A percentile compares a stretch with the other conserved stretches of the same genome.
phyloP scores from a whole-genome alignment of 2,888 invertebrate species.

The Parnassius apollo region DNA sequence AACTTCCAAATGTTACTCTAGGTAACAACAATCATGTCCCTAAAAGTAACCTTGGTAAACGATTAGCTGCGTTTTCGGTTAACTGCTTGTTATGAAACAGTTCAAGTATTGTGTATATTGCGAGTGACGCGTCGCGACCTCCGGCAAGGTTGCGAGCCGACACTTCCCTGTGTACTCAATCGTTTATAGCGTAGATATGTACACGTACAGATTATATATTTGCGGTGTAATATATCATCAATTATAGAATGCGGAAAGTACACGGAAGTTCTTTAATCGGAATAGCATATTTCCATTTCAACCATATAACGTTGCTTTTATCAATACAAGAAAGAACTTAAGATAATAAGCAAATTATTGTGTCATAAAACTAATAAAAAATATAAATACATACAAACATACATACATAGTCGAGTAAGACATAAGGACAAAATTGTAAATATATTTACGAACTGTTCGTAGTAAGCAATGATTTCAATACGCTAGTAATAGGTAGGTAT shows the following conservation, averaged over 20 bases:
- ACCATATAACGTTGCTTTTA: too few relatives aligned
- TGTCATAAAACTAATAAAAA: too few relatives aligned
- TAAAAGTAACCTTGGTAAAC: neutral
- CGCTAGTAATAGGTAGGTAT: too few relatives aligned
- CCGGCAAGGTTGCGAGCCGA: slow-evolving; percentile 70
- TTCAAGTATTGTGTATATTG: slow-evolving; percentile 63
- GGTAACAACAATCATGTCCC: neutral
- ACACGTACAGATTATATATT: slow-evolving; percentile 40
- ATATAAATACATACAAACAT: too few relatives aligned
- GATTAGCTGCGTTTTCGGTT: neutral
- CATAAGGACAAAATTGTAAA: too few relatives aligned
- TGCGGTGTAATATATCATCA: slow-evolving; percentile 11
- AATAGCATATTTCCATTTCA: slow-evolving; percentile 7
- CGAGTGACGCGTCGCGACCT: slow-evolving; percentile 73
- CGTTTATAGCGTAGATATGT: slow-evolving; percentile 57
- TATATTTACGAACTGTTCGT: too few relatives aligned
- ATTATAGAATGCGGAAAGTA: slow-evolving; percentile 15
- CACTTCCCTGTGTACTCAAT: slow-evolving; percentile 76
- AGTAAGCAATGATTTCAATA: too few relatives aligned
- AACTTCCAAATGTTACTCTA: slow-evolving; percentile 12
- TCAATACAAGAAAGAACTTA: too few relatives aligned
- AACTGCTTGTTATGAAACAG: slow-evolving; percentile 66
- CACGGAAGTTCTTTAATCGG: slow-evolving; percentile 10
- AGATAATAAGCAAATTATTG: too few relatives aligned
- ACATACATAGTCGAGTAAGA: too few relatives aligned